Conservation (phyloP, 2,888 invertebrate species). For the Desoria tigrina region DNA sequence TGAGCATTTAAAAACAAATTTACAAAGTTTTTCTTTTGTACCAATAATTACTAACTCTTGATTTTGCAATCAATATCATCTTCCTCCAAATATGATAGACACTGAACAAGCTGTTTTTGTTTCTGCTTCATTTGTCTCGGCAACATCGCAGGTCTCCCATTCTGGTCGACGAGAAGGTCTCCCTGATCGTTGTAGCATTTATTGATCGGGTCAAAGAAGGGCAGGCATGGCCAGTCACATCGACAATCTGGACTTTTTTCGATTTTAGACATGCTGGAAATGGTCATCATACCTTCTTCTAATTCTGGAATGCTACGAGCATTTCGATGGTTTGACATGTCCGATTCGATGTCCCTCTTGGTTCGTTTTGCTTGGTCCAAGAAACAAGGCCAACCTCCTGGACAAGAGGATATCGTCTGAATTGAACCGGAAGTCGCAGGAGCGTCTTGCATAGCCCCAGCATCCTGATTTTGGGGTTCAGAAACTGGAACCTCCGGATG, state of each 20-base stretch:
- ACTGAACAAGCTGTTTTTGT: conserved; percentile 27
- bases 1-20: no score
- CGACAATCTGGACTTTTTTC: conserved; percentile 26
- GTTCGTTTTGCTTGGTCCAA: not conserved
- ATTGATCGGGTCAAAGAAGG: conserved; percentile 42
- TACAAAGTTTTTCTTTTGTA: no score
- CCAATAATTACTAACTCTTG: conserved; percentile 13
- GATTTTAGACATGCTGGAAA: not conserved
- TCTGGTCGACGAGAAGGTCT: conserved; percentile 10
- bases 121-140: conserved; percentile 2
- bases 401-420: not conserved
- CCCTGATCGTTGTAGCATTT: conserved; percentile 28
- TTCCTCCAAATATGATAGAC: conserved; percentile 29
- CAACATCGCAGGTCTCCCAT: conserved; percentile 13
- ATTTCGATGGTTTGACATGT: not conserved
- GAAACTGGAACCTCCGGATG: no score
- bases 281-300: not conserved
- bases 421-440: no score
- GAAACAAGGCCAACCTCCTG: conserved; percentile 2
- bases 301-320: not conserved
- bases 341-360: not conserved
- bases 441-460: no score
- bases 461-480: no score
- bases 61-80: conserved; percentile 35
- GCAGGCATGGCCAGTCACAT: conserved; percentile 44